Base-by-base conservation (phyloP, 2,888 invertebrate species). In the Drosophila melanocephala region DNA sequence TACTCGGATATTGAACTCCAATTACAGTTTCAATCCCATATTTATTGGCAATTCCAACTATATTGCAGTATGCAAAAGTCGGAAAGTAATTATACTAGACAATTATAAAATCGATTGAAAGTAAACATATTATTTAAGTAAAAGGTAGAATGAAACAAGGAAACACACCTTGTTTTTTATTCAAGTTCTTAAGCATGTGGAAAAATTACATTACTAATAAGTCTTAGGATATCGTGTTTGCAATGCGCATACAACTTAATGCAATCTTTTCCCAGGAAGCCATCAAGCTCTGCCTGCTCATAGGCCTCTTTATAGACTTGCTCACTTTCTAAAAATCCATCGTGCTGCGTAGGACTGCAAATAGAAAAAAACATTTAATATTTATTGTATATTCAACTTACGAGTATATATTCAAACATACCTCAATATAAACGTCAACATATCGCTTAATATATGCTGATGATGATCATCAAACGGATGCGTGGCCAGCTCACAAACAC, bases 401-500 rank as follows among this genome's bases (percentile, higher is more conserved):
- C 2, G 30, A 3, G 14, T 16, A 9, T 0, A 3, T 30, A 5
- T 9, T 44, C 0, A 19, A 14, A 75, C 95, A 94, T 93, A 97
- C 97, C 96, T 96, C 53, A 97, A 94, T 33, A 96, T 92, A 85
- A 95, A 95, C 60, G 95, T 95, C 32, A 96, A 93, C 42, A 96
- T 93, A 92, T 97, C 96, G 68, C 95, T 96, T 0, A 96, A 92
- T 5, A 97, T 92, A 84, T 95, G 95, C 60, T 94, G 95, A 52
- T 91, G 83, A 4, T 83, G 93, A 19, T 85, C 90, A 73, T 95
- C 94, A 26, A 97, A 93, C 0, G 96, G 96, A 81, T 95, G 94
- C 58, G 94, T 94, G 4, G 96, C 95, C 28, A 96, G 93, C 80
- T 96, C 96, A 82, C 97, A 97, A 52, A 97, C 94, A 57, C 95